phyloP scores from a whole-genome alignment of 2,888 invertebrate genomes.

The Ennomos fuscantarius region DNA sequence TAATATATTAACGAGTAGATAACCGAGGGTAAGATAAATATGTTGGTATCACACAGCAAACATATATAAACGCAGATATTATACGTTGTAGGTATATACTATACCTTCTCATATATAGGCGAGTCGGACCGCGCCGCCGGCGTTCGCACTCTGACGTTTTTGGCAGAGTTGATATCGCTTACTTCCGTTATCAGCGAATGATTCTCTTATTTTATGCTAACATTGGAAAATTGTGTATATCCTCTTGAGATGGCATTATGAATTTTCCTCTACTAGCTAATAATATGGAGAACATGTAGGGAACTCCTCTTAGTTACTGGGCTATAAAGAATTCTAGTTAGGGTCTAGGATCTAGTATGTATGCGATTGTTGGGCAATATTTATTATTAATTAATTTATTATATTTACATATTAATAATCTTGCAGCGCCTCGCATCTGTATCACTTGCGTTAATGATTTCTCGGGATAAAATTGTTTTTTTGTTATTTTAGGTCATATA shows the following conservation, averaged over 20 bases:
- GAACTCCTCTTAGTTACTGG: no score
- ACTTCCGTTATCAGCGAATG: conserved; percentile 59
- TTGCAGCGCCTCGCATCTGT: no score
- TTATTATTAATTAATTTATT: no score
- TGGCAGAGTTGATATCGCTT: conserved; percentile 52
- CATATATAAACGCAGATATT: conserved; percentile 4
- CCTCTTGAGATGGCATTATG: conserved; percentile 49
- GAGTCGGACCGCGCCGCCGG: conserved; percentile 64
- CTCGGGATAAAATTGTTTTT: no score
- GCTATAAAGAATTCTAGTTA: no score
- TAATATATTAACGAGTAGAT: conserved; percentile 41
- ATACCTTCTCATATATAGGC: conserved; percentile 28
- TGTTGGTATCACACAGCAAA: conserved; percentile 28
- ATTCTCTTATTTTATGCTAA: conserved; percentile 74
- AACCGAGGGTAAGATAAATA: conserved; percentile 39
- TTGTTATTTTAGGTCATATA: no score
- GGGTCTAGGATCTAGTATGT: no score
- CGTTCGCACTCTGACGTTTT: conserved; percentile 62
- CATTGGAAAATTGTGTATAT: conserved; percentile 56
- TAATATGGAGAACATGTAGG: no score
- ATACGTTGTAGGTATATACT: not conserved
- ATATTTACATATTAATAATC: no score
- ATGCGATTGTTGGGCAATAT: no score
- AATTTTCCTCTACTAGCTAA: no score
- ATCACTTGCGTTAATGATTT: no score